phyloP scores from a whole-genome alignment of 2,797 vertebrate species.

The Poeciliopsis presidionis region DNA sequence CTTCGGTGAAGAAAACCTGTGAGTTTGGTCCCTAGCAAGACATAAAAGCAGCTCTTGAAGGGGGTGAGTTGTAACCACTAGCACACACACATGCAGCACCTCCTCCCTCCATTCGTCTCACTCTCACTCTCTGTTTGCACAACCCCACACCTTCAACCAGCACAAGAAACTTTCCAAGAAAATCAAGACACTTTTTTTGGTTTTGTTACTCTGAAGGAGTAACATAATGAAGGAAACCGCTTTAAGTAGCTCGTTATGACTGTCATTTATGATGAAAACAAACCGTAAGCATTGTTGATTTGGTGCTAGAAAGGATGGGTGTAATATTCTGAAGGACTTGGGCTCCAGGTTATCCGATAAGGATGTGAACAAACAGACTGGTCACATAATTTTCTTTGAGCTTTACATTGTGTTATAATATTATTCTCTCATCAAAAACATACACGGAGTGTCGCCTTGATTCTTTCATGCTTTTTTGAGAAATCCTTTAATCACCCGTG shows the following conservation, averaged over 20 bases:
- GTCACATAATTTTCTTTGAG: too few relatives aligned
- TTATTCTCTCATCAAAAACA: too few relatives aligned
- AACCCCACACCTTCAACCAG: slow-evolving; percentile 16
- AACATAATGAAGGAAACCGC: neutral
- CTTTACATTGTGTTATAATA: too few relatives aligned
- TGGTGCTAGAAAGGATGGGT: neutral
- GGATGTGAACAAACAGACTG: neutral
- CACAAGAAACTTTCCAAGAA: slow-evolving; percentile 19
- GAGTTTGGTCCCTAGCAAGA: slow-evolving; percentile 2
- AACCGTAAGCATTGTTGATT: neutral
- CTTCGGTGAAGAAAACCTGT: neutral
- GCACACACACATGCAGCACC: slow-evolving; percentile 4
- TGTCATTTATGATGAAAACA: neutral
- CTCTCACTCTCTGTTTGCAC: slow-evolving; percentile 31
- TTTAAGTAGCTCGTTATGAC: neutral
- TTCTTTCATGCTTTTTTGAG: too few relatives aligned
- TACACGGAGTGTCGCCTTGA: too few relatives aligned
- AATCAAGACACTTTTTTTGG: neutral
- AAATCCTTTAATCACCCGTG: too few relatives aligned
- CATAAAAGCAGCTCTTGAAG: slow-evolving; percentile 19
- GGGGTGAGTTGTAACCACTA: slow-evolving; percentile 33
- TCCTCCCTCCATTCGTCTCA: slow-evolving; percentile 41
- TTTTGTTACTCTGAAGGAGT: slow-evolving; percentile 3
- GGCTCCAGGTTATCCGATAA: neutral
- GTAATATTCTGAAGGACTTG: neutral